Evolutionary conservation across 2,797 vertebrate species (phyloP).

Genomic region (Oryzias sinensis): DNA sequence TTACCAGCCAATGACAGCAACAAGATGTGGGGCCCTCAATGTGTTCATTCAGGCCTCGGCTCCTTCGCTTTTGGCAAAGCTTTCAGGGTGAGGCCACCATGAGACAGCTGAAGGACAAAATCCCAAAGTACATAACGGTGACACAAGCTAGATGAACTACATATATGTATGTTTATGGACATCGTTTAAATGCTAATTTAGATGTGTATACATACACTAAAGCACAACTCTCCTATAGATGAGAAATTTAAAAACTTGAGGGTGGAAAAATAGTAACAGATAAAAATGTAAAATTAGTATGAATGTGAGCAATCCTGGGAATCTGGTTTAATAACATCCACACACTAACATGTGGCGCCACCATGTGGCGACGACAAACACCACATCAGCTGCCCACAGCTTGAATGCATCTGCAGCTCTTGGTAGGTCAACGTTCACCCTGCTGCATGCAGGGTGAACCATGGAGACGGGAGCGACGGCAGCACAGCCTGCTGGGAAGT

Average conservation of each 20-base stretch:
- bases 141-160: no score
- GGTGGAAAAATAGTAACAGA: conserved; percentile 1
- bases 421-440: conserved; percentile 9
- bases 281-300: conserved; percentile 42
- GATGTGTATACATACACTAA: no score
- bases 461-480: conserved; percentile 15
- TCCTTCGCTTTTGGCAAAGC: conserved; percentile 69
- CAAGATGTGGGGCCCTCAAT: conserved; percentile 73
- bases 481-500: conserved; percentile 13
- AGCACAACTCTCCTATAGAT: no score
- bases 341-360: conserved; percentile 57
- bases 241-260: background rate
- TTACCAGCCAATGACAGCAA: conserved; percentile 79
- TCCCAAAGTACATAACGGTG: background rate
- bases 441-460: background rate
- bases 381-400: background rate
- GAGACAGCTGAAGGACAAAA: conserved; percentile 41
- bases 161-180: no score
- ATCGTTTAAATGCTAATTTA: no score
- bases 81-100: conserved; percentile 56
- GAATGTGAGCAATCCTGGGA: conserved; percentile 34
- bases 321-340: conserved; percentile 35
- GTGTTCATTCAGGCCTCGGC: conserved; percentile 69
- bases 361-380: conserved; percentile 53
- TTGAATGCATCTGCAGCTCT: conserved; percentile 10